phyloP scores from a whole-genome alignment of 1,140 invertebrate genomes.

The Heliconius hewitsoni region DNA sequence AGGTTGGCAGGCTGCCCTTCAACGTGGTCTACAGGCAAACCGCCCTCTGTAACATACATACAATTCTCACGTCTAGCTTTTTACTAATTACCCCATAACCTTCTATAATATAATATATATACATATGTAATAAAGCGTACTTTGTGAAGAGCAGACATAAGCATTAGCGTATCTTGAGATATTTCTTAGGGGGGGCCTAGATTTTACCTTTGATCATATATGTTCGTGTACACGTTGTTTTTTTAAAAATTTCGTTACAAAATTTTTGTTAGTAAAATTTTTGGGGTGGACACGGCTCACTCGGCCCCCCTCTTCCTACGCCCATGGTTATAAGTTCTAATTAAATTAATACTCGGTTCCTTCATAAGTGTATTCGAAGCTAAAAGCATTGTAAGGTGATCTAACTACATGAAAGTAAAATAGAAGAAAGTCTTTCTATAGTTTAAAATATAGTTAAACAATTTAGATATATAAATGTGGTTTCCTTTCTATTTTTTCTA shows the following conservation, averaged over 20 bases:
- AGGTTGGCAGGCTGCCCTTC: constrained; percentile 71
- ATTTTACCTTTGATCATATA: too few species aligned
- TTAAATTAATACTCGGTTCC: background rate
- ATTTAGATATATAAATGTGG: too few species aligned
- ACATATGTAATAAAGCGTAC: background rate
- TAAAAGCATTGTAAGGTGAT: background rate
- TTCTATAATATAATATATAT: background rate
- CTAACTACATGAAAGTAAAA: background rate
- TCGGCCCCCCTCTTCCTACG: too few species aligned
- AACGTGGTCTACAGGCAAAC: constrained; percentile 84
- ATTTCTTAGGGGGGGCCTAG: too few species aligned
- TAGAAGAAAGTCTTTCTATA: background rate
- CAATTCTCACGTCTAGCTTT: background rate
- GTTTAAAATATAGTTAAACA: background rate
- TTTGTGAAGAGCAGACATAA: background rate
- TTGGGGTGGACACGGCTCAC: too few species aligned
- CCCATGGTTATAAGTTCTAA: background rate
- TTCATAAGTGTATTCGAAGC: background rate
- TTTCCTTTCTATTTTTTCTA: too few species aligned
- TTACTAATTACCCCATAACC: background rate
- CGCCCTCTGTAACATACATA: constrained; percentile 53
- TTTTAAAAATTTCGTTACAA: too few species aligned
- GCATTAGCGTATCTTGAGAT: too few species aligned
- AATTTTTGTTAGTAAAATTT: too few species aligned
- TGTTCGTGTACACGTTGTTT: too few species aligned